Evolutionary conservation across 2,888 invertebrate species (phyloP).

Genomic region (Spisula subtruncata): DNA sequence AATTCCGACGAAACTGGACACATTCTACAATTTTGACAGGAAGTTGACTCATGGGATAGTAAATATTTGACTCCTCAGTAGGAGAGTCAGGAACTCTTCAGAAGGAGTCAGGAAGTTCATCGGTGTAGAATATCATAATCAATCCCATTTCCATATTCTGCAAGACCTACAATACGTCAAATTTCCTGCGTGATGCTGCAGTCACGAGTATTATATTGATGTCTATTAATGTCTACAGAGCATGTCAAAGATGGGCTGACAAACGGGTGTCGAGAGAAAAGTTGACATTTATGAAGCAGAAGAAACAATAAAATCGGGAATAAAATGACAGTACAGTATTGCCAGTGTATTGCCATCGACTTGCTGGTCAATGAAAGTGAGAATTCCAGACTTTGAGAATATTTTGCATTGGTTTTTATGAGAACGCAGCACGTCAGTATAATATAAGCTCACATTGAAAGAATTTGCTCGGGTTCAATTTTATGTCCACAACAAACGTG

Average conservation of each 20-base stretch:
- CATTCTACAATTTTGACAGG: conserved; percentile 57
- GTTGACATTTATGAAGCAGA: conserved; percentile 52
- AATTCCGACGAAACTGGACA: conserved; percentile 42
- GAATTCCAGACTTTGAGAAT: not conserved
- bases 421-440: not conserved
- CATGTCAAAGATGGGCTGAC: conserved; percentile 43
- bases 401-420: not conserved
- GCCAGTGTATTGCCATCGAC: conserved; percentile 23
- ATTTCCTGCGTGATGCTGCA: conserved; percentile 29
- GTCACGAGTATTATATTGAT: conserved; percentile 1
- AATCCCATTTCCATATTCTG: conserved; percentile 49
- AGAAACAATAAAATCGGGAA: conserved; percentile 45
- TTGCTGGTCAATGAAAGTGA: not conserved
- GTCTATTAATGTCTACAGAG: conserved; percentile 32
- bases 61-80: conserved; percentile 41
- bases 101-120: conserved; percentile 32
- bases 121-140: conserved; percentile 52
- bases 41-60: conserved; percentile 60
- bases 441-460: not conserved
- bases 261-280: conserved; percentile 39
- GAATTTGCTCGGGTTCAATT: not conserved
- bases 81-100: conserved; percentile 40
- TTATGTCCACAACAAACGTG: not conserved
- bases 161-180: conserved; percentile 52
- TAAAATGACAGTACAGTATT: conserved; percentile 33